A percentile compares a stretch with the other conserved stretches of the same genome.
These are phyloP conservation scores for Sminthurinus aureus DNA, from an alignment of 2,888 invertebrate genomes.

Conservation along the genomic window DNA sequence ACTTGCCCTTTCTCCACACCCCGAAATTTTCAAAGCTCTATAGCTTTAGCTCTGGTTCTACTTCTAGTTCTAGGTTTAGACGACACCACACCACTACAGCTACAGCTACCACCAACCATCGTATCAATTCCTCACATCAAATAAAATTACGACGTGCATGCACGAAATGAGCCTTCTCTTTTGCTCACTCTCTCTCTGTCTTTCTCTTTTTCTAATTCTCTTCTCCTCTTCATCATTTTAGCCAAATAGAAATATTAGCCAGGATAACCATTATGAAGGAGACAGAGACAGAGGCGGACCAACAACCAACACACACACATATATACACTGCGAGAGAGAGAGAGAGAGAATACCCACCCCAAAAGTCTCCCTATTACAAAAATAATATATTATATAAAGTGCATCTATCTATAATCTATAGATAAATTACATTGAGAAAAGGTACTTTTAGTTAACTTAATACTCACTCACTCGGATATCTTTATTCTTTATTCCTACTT, in stretches of 20 bases:
- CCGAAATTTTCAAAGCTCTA: constrained; percentile 22
- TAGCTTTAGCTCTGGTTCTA: background rate
- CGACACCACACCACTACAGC: too few species aligned
- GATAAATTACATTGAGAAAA: background rate
- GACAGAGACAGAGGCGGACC: background rate
- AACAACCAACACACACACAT: too few species aligned
- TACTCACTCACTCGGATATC: background rate
- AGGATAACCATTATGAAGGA: constrained; percentile 27
- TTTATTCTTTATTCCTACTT: too few species aligned
- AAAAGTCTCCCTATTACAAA: background rate
- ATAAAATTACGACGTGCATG: constrained; percentile 48
- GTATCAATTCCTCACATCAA: constrained; percentile 39
- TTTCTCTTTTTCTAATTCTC: too few species aligned
- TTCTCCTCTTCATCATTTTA: constrained; percentile 35
- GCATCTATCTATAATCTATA: background rate
- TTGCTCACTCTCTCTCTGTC: background rate
- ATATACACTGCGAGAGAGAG: background rate
- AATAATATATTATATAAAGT: background rate
- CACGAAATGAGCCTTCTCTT: constrained; percentile 41
- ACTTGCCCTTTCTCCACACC: constrained; percentile 37
- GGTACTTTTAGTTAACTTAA: background rate
- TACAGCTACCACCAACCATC: background rate
- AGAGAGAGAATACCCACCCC: constrained; percentile 21
- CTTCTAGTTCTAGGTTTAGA: too few species aligned
- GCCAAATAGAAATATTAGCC: constrained; percentile 41